Percentiles rank a stretch among this genome's conserved stretches.
Conservation (phyloP, 1,140 invertebrate genomes). For the Drosophila obscura region DNA sequence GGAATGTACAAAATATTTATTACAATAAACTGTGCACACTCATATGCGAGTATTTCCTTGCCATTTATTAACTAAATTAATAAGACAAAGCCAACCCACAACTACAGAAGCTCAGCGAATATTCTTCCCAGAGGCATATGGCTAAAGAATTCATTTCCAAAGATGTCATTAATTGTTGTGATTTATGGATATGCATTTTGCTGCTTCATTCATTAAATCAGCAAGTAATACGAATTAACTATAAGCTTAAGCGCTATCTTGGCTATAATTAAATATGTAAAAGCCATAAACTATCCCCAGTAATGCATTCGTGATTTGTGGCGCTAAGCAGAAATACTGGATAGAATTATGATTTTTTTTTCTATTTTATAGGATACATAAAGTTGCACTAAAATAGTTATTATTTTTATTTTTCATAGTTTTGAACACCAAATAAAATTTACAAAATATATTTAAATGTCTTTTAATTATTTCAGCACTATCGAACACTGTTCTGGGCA, state of each 20-base stretch:
- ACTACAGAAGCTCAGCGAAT: background rate
- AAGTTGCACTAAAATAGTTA: constrained; percentile 3
- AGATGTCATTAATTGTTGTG: constrained; percentile 42
- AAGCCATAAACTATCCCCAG: constrained; percentile 16
- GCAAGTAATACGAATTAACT: constrained; percentile 22
- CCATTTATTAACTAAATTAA: constrained; percentile 2
- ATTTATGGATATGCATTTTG: constrained; percentile 44
- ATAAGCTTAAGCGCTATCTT: constrained; percentile 8
- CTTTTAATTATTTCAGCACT: background rate
- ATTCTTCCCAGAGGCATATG: constrained; percentile 1
- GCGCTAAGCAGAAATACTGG: background rate
- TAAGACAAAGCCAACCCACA: constrained; percentile 10
- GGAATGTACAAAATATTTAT: constrained; percentile 4
- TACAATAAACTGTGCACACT: no score
- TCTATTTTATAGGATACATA: no score
- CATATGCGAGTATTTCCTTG: background rate
- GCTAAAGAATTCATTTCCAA: background rate
- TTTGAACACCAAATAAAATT: no score
- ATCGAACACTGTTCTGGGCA: no score
- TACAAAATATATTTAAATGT: background rate
- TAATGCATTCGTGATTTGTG: background rate
- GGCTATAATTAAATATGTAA: constrained; percentile 29
- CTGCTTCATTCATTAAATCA: constrained; percentile 37
- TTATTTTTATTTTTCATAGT: no score
- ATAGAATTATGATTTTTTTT: background rate